Conservation (phyloP, 2,797 vertebrate genomes). For the Phylloscopus collybita region DNA sequence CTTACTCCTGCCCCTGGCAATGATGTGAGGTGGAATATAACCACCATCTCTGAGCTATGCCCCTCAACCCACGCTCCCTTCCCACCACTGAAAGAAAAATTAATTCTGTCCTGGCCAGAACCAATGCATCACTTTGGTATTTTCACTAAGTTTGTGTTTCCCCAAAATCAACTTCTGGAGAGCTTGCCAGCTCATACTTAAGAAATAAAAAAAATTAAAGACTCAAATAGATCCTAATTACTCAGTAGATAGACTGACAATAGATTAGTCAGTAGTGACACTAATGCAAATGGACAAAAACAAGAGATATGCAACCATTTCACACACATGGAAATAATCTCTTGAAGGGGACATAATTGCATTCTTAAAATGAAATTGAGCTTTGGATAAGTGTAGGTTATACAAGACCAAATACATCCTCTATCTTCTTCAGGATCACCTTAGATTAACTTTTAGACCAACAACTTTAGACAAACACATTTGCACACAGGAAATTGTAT, state of each 20-base stretch:
- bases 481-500: neutral
- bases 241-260: no score
- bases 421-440: neutral
- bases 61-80: accelerated
- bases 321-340: neutral
- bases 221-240: neutral
- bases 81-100: neutral
- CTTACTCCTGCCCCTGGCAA: neutral
- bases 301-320: neutral
- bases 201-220: neutral
- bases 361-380: neutral
- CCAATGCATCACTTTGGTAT: accelerated
- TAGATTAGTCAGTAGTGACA: neutral
- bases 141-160: neutral
- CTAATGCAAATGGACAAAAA: neutral
- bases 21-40: neutral
- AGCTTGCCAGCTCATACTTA: neutral
- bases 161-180: neutral
- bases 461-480: neutral
- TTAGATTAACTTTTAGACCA: neutral
- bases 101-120: neutral
- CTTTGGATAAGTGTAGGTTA: neutral
- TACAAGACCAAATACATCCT: neutral
- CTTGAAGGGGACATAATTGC: neutral
- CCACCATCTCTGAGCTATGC: accelerated